Evolutionary conservation across 2,797 vertebrate species (phyloP).

Genomic region (Darevskia mixta): DNA sequence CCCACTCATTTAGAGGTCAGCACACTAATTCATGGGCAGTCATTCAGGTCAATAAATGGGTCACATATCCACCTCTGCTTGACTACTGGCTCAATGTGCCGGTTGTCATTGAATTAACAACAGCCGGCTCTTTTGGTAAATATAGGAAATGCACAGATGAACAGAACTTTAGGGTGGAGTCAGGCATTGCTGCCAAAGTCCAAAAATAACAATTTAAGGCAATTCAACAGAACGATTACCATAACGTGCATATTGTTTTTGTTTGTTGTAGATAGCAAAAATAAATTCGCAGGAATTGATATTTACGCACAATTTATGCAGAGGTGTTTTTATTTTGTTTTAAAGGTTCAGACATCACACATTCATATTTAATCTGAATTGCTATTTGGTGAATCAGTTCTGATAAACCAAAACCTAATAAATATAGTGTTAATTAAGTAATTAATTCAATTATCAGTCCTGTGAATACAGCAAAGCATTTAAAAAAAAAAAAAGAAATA

Average conservation of each 20-base stretch:
- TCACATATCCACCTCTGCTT: conserved; percentile 72
- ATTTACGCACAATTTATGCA: neutral
- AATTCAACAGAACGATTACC: conserved; percentile 1
- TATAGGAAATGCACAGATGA: conserved; percentile 66
- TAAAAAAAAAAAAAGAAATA: too few relatives aligned
- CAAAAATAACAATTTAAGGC: conserved; percentile 9
- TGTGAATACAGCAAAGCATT: neutral
- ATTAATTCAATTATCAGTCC: conserved; percentile 8
- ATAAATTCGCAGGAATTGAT: neutral
- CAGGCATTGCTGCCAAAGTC: neutral
- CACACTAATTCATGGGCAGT: conserved; percentile 68
- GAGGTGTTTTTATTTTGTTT: conserved; percentile 14
- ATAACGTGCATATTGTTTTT: neutral
- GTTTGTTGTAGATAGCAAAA: neutral
- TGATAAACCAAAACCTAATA: neutral
- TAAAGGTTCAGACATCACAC: conserved; percentile 25
- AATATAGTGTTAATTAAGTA: neutral
- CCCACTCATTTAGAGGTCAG: conserved; percentile 53
- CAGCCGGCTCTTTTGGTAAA: conserved; percentile 76
- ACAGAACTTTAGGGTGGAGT: conserved; percentile 59
- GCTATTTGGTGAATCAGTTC: neutral
- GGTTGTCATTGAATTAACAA: conserved; percentile 82
- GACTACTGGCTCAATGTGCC: conserved; percentile 70
- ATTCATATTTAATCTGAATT: neutral
- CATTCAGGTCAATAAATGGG: conserved; percentile 76